phyloP scores from a whole-genome alignment of 2,888 invertebrate species.

The Calliphora vomitoria region DNA sequence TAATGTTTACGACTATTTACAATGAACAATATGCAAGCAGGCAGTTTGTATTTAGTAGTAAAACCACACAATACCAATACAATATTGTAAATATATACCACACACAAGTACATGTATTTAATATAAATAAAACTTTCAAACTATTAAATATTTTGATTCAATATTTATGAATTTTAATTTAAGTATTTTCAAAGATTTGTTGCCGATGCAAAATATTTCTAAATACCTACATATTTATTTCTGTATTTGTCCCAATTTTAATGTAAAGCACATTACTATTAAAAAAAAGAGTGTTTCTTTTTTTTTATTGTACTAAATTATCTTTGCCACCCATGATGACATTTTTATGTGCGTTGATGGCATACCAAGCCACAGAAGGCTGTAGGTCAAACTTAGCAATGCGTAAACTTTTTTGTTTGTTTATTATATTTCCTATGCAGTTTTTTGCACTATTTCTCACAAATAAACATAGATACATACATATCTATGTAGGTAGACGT shows the following conservation, averaged over 20 bases:
- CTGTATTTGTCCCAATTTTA: slow-evolving; percentile 33
- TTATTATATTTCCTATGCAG: not conserved
- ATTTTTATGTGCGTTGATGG: slow-evolving; percentile 29
- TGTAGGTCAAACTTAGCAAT: slow-evolving; percentile 58
- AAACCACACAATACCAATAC: slow-evolving; percentile 6
- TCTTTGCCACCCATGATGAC: slow-evolving; percentile 51
- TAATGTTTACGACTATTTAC: slow-evolving; percentile 54
- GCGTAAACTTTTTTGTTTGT: slow-evolving; percentile 11
- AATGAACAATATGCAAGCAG: not conserved
- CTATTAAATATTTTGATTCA: slow-evolving; percentile 40
- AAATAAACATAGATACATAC: not conserved
- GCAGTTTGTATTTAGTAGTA: slow-evolving; percentile 5
- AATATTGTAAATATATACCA: not conserved
- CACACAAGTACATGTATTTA: not conserved
- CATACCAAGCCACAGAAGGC: slow-evolving; percentile 39
- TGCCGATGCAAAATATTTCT: not conserved
- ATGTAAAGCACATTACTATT: slow-evolving; percentile 1
- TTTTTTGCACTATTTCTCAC: slow-evolving; percentile 57
- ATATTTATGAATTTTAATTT: slow-evolving; percentile 7
- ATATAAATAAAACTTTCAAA: slow-evolving; percentile 29
- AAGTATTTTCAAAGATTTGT: not conserved
- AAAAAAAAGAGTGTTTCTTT: slow-evolving; percentile 15
- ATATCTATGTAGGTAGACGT: not conserved
- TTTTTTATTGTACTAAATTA: not conserved
- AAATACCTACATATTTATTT: not conserved